These are phyloP conservation scores for Sarcophaga rosellei DNA, from an alignment of 2,888 invertebrate genomes.

Conservation along the genomic window DNA sequence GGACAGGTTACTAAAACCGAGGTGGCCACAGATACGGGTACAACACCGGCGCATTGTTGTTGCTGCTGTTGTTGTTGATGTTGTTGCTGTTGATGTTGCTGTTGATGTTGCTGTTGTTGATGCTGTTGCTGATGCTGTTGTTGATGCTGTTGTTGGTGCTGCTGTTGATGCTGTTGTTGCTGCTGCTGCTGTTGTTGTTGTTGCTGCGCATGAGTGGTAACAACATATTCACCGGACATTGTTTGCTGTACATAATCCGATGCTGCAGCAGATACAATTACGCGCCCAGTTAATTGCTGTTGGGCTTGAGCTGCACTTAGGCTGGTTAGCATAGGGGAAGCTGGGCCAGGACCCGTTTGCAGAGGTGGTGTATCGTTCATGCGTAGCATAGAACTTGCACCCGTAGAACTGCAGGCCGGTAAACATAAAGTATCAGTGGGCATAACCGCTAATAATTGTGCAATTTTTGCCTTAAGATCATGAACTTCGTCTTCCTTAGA, in stretches of 20 bases:
- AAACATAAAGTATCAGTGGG: constrained; percentile 84
- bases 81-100: constrained; percentile 71
- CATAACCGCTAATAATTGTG: constrained; percentile 96
- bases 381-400: constrained; percentile 84
- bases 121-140: constrained; percentile 72
- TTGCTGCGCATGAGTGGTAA: constrained; percentile 65
- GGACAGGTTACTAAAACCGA: constrained; percentile 72
- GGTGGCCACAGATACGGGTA: constrained; percentile 76
- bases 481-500: constrained; percentile 95
- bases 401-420: constrained; percentile 82
- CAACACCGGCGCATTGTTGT: constrained; percentile 71
- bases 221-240: constrained; percentile 67
- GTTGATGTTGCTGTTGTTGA: constrained; percentile 67
- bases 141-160: constrained; percentile 62
- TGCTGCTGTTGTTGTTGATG: constrained; percentile 70
- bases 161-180: constrained; percentile 71
- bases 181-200: constrained; percentile 57
- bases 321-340: constrained; percentile 81
- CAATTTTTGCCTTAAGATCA: constrained; percentile 93
- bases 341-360: constrained; percentile 77
- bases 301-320: constrained; percentile 72
- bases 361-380: constrained; percentile 82
- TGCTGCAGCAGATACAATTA: constrained; percentile 67
- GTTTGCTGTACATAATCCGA: constrained; percentile 73
- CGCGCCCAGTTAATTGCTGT: constrained; percentile 70